phyloP scores from a whole-genome alignment of 2,113 vertebrate genomes.

The Percopsis transmontana region DNA sequence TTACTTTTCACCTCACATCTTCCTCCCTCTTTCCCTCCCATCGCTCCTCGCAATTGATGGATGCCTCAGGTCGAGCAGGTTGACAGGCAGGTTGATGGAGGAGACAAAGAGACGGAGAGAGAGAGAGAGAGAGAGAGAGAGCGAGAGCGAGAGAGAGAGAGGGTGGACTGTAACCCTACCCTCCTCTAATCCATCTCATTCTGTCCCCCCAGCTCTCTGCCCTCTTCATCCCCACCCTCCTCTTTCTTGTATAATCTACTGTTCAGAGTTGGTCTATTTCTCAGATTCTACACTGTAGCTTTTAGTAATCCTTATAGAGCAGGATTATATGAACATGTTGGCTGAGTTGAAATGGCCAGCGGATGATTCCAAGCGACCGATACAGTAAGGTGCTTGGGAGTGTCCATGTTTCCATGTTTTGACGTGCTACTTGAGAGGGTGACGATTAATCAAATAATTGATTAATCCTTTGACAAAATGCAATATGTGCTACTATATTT shows the following conservation, averaged over 20 bases:
- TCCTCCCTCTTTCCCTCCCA: conserved; percentile 29
- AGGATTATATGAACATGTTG: no score
- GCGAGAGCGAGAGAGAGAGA: background rate
- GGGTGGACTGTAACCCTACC: background rate
- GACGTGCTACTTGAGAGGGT: no score
- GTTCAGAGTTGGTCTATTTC: background rate
- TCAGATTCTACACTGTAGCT: background rate
- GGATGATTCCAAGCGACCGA: no score
- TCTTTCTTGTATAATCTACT: conserved; percentile 17
- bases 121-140: conserved; percentile 11
- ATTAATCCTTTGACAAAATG: no score
- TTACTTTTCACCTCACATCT: conserved; percentile 23
- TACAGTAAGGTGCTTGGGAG: no score
- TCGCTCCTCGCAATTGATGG: conserved; percentile 52
- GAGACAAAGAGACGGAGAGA: conserved; percentile 24
- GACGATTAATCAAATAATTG: no score
- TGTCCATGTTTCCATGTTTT: no score
- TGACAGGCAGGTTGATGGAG: conserved; percentile 65
- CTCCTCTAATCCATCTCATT: conserved; percentile 3
- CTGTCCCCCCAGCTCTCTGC: background rate
- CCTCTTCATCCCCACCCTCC: background rate
- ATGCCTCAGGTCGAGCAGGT: conserved; percentile 48
- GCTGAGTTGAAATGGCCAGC: no score
- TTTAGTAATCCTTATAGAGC: no score
- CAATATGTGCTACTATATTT: no score